Evolutionary conservation across 2,888 invertebrate species (phyloP).

Genomic region (Copidosoma aretas): DNA sequence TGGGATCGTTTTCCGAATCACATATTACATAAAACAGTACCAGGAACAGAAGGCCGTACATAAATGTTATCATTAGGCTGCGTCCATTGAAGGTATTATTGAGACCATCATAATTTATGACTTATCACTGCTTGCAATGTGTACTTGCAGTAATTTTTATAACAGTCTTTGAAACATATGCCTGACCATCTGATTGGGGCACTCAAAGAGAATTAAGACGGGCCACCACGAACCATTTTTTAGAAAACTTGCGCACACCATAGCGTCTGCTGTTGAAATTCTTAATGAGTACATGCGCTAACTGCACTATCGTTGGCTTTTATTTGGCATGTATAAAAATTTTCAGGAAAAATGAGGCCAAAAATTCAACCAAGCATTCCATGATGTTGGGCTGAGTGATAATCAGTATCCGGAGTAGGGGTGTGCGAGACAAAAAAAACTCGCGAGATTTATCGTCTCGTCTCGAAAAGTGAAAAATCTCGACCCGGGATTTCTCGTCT

Average conservation of each 20-base stretch:
- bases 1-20: constrained; percentile 66
- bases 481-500: no score
- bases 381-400: constrained; percentile 81
- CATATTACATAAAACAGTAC: constrained; percentile 72
- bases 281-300: constrained; percentile 94
- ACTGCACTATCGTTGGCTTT: constrained; percentile 96
- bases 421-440: no score
- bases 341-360: constrained; percentile 94
- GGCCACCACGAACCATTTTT: constrained; percentile 98
- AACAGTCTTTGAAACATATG: constrained; percentile 96
- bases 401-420: constrained; percentile 87
- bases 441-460: no score
- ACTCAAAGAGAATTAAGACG: constrained; percentile 89
- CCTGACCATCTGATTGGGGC: constrained; percentile 95
- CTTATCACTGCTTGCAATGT: no score
- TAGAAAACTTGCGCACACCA: constrained; percentile 92
- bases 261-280: constrained; percentile 93
- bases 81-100: no score
- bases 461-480: no score
- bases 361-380: constrained; percentile 84
- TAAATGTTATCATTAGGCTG: no score
- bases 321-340: constrained; percentile 97
- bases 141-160: no score
- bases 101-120: no score
- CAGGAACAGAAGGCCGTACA: no score